These are phyloP conservation scores for Harpagifer antarcticus DNA, from an alignment of 2,797 vertebrate species.

Conservation along the genomic window DNA sequence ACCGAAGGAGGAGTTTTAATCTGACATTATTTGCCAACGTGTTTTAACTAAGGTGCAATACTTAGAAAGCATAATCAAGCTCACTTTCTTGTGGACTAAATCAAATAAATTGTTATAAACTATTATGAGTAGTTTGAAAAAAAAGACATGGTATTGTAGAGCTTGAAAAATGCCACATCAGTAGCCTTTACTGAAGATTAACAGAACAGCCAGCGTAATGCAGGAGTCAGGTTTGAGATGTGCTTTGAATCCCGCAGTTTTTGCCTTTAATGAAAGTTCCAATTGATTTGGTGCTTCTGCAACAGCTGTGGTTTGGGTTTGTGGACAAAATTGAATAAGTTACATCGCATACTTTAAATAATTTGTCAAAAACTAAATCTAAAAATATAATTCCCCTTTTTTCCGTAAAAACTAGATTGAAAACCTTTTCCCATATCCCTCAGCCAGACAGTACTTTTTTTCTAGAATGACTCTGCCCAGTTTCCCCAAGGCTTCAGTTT, in stretches of 20 bases:
- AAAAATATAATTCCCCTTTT: conserved; percentile 70
- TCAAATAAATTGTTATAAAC: conserved; percentile 28
- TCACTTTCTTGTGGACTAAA: conserved; percentile 23
- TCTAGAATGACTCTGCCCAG: conserved; percentile 34
- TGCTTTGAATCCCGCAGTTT: conserved; percentile 16
- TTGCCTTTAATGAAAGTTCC: conserved; percentile 1
- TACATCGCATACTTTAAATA: conserved; percentile 57
- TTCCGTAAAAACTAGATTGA: conserved; percentile 64
- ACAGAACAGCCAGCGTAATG: conserved; percentile 11
- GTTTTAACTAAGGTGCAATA: conserved; percentile 56
- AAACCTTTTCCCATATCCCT: conserved; percentile 41
- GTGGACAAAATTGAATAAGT: conserved; percentile 62
- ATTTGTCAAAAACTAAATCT: conserved; percentile 57
- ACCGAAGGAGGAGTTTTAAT: conserved; percentile 25
- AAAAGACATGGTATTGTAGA: conserved; percentile 30
- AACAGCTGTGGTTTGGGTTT: conserved; percentile 47
- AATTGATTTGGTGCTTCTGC: conserved; percentile 41
- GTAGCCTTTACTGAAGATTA: conserved; percentile 36
- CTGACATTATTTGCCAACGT: conserved; percentile 18
- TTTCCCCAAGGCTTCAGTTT: conserved; percentile 30
- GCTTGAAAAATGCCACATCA: conserved; percentile 34
- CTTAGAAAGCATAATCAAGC: conserved; percentile 25
- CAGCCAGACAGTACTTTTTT: conserved; percentile 23
- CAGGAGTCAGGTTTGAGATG: conserved; percentile 29
- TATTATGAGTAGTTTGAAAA: conserved; percentile 32